Base-by-base conservation (phyloP, 2,113 vertebrate genomes). In the Anser brachyrhynchus region DNA sequence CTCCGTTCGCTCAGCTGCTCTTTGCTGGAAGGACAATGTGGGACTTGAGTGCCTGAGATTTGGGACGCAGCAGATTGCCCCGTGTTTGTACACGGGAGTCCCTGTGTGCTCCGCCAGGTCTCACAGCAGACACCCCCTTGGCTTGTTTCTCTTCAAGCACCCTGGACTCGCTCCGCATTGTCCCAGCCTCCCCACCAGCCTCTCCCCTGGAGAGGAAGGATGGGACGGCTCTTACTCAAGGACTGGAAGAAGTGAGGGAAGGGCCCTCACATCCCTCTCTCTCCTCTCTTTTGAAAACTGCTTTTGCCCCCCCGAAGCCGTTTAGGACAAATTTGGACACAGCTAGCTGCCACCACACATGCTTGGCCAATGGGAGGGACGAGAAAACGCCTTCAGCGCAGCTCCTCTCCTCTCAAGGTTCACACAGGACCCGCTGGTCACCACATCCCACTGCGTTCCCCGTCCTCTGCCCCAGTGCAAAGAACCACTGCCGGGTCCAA, bases 401-500 rank as follows among this genome's bases (percentile, higher is more conserved):
- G 70, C 64, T 89, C 55, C 93, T 55, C 85, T 91, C 61, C 75
- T 81, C 65, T 81, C 4, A 4, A 89, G 61, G 54, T 71, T 70
- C 55, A 65, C 61, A 37, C 25, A 46, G 77, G 41, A 75, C 88
- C 78, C 1, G 0, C 85, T 76, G 79, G 82, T 80, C 87, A 94
- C 33, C 82, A 94, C 28, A 91, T 85, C 95, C 94, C 97, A 95
- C 96, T 94, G 95, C 79, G 80, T 59, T 76, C 35, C 81, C 81
- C 19, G 1, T 46, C 51, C 62, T 74, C 65, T 90, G 72, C 80
- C 85, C 52, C 59, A 81, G 89, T 96, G 89, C 81, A 87, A 69
- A 92, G 37, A 84, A 97, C 97, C 97, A 97, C 97, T 97, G 96
- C 79, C 4, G 37, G 94, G 91, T 90, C 93, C 94, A 92, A 94